Percentiles rank a stretch among this genome's conserved stretches.
phyloP scores from a whole-genome alignment of 1,140 invertebrate species.

The Eueides isabella region DNA sequence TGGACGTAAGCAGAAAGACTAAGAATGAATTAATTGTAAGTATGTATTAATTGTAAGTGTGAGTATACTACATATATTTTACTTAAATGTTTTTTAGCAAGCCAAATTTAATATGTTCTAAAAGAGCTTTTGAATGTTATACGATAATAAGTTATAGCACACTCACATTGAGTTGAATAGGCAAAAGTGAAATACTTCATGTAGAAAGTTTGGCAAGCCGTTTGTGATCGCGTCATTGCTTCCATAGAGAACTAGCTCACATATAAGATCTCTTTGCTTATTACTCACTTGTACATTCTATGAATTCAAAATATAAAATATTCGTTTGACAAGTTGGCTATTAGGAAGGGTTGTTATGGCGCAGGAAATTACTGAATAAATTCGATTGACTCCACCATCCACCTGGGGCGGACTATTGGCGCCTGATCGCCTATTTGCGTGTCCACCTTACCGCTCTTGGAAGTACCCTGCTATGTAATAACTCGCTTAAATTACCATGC shows the following conservation, averaged over 20 bases:
- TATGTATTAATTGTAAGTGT: too few species aligned
- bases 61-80: too few species aligned
- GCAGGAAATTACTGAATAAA: constrained; percentile 73
- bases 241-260: constrained; percentile 31
- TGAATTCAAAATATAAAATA: not conserved
- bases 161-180: constrained; percentile 28
- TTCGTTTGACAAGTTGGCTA: constrained; percentile 46
- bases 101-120: too few species aligned
- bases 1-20: too few species aligned
- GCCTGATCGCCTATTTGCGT: constrained; percentile 69
- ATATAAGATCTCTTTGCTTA: not conserved
- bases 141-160: constrained; percentile 28
- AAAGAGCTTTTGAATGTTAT: constrained; percentile 20
- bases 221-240: constrained; percentile 43
- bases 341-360: constrained; percentile 52
- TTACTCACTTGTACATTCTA: not conserved
- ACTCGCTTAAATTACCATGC: constrained; percentile 28
- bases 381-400: constrained; percentile 63
- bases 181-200: constrained; percentile 15
- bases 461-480: constrained; percentile 31
- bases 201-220: constrained; percentile 35
- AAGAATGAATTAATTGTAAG: too few species aligned
- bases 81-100: too few species aligned
- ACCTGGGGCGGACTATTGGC: constrained; percentile 52
- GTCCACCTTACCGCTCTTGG: constrained; percentile 44